These are phyloP conservation scores for Eupeodes corollae DNA, from an alignment of 1,140 invertebrate species.

Conservation along the genomic window DNA sequence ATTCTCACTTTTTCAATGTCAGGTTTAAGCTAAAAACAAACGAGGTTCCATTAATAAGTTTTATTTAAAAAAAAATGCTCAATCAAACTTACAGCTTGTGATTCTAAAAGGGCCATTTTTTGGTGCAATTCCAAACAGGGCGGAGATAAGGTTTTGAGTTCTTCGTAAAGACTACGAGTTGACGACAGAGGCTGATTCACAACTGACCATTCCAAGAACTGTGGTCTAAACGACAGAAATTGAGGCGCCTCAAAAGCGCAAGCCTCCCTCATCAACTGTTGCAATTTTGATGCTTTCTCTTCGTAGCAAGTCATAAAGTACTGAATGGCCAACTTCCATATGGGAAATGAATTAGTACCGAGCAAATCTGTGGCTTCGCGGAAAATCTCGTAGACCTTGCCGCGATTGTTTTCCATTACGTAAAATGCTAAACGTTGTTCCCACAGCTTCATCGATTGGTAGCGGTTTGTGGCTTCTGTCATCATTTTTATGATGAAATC, in stretches of 20 bases:
- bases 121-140: constrained; percentile 25
- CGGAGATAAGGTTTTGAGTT: constrained; percentile 21
- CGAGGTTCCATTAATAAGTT: background rate
- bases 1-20: constrained; percentile 18
- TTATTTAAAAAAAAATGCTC: background rate
- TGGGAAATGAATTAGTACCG: constrained; percentile 8
- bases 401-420: constrained; percentile 18
- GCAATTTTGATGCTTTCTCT: constrained; percentile 10
- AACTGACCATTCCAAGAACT: constrained; percentile 25
- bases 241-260: constrained; percentile 16
- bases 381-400: constrained; percentile 18
- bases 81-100: constrained; percentile 4
- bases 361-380: constrained; percentile 14
- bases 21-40: constrained; percentile 1
- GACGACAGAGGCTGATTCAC: constrained; percentile 16
- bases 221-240: constrained; percentile 20
- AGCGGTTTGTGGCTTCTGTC: constrained; percentile 16
- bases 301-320: constrained; percentile 18
- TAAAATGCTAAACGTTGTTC: constrained; percentile 19
- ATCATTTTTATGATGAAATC: constrained; percentile 16
- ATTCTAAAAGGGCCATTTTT: constrained; percentile 22
- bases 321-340: constrained; percentile 21
- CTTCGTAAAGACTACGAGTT: constrained; percentile 22
- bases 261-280: constrained; percentile 22
- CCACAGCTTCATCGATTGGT: constrained; percentile 16